Conservation (phyloP, 2,113 vertebrate species). For the Cariama cristata region DNA sequence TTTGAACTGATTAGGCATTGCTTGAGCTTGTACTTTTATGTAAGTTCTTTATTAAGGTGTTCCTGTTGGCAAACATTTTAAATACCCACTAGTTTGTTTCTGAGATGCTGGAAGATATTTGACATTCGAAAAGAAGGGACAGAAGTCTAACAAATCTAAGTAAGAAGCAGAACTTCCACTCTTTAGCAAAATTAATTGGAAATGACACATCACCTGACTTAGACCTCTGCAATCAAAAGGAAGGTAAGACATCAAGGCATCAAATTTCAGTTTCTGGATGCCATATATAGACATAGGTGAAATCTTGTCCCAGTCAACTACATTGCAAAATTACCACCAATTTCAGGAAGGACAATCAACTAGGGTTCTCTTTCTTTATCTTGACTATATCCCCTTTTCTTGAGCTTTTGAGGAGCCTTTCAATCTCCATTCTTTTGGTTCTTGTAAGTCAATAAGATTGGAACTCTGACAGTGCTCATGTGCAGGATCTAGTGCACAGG, state of each 20-base stretch:
- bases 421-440: neutral
- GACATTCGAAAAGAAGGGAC: neutral
- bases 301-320: neutral
- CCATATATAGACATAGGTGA: neutral
- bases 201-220: neutral
- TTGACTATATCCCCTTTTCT: neutral
- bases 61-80: conserved; percentile 11
- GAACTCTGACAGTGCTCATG: neutral
- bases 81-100: neutral
- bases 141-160: neutral
- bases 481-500: neutral
- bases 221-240: neutral
- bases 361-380: neutral
- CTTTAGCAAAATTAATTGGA: neutral
- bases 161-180: neutral
- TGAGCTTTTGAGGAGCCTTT: neutral
- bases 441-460: neutral
- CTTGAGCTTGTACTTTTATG: conserved; percentile 20
- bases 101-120: neutral
- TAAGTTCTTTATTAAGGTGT: neutral
- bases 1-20: conserved; percentile 26
- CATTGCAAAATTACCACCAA: neutral
- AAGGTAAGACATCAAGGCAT: neutral
- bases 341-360: neutral
- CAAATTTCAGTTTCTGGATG: neutral